Percentiles rank a stretch among this genome's conserved stretches.
Evolutionary conservation across 2,888 invertebrate species (phyloP).

Genomic region (Maniola hyperantus): DNA sequence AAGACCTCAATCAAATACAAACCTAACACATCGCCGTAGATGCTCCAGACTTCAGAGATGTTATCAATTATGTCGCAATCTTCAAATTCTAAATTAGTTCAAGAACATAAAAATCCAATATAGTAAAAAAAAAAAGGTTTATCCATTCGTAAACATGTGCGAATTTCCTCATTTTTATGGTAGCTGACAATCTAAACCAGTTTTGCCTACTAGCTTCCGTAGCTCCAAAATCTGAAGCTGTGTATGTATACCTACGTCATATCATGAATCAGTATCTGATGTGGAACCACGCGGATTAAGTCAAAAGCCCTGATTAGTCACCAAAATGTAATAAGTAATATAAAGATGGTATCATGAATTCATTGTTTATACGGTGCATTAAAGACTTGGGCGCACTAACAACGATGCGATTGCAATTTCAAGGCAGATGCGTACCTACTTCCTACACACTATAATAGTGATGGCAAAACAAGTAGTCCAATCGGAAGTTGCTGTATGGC

Average conservation of each 20-base stretch:
- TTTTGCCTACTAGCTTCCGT: neutral
- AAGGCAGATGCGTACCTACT: too few relatives aligned
- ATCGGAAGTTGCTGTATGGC: too few relatives aligned
- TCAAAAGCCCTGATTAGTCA: conserved; percentile 31
- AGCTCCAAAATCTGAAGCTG: neutral
- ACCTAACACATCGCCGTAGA: too few relatives aligned
- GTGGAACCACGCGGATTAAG: conserved; percentile 23
- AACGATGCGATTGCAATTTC: neutral
- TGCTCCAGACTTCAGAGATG: neutral
- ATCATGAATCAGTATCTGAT: conserved; percentile 27
- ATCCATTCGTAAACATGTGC: neutral
- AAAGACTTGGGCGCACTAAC: neutral
- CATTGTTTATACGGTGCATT: neutral
- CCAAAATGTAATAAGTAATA: neutral
- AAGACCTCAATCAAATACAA: too few relatives aligned
- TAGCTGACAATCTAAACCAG: conserved; percentile 7
- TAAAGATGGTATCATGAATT: neutral
- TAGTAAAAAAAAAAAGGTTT: neutral
- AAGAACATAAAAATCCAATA: neutral
- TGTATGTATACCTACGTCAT: conserved; percentile 18
- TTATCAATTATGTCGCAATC: neutral
- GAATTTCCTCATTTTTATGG: conserved; percentile 5
- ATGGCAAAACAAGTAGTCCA: too few relatives aligned
- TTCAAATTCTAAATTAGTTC: neutral
- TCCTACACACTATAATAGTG: too few relatives aligned